These are phyloP conservation scores for Anorthoa munda DNA, from an alignment of 2,888 invertebrate genomes.

Conservation along the genomic window DNA sequence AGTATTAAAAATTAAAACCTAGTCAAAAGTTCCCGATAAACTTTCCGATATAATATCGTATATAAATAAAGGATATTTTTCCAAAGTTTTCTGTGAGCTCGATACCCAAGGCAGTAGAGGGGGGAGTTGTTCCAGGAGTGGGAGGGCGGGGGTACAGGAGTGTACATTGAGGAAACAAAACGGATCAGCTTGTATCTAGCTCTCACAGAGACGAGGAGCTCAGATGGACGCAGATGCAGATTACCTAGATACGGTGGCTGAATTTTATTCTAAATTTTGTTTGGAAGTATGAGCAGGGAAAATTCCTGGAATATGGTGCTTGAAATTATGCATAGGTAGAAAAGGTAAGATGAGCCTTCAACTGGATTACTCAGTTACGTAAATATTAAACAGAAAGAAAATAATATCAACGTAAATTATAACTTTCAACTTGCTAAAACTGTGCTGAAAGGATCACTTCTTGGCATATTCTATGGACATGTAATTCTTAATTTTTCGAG, in stretches of 20 bases:
- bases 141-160: slow-evolving; percentile 38
- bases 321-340: slow-evolving; percentile 26
- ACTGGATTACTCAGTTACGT: neutral
- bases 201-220: slow-evolving; percentile 67
- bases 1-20: slow-evolving; percentile 68
- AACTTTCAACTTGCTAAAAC: neutral
- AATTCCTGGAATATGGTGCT: slow-evolving; percentile 16
- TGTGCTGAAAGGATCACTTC: no score
- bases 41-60: slow-evolving; percentile 62
- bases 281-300: slow-evolving; percentile 20
- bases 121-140: neutral
- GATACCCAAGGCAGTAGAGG: slow-evolving; percentile 33
- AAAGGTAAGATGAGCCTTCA: slow-evolving; percentile 13
- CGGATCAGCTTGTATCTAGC: slow-evolving; percentile 82
- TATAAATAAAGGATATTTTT: slow-evolving; percentile 69
- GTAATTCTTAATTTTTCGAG: no score
- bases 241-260: slow-evolving; percentile 73
- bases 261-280: slow-evolving; percentile 63
- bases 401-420: neutral
- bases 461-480: no score
- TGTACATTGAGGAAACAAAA: slow-evolving; percentile 80
- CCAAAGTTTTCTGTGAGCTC: slow-evolving; percentile 63
- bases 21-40: slow-evolving; percentile 62
- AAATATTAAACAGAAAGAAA: neutral
- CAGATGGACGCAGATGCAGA: slow-evolving; percentile 66